phyloP scores from a whole-genome alignment of 2,797 vertebrate genomes.

The Malurus leucopterus region DNA sequence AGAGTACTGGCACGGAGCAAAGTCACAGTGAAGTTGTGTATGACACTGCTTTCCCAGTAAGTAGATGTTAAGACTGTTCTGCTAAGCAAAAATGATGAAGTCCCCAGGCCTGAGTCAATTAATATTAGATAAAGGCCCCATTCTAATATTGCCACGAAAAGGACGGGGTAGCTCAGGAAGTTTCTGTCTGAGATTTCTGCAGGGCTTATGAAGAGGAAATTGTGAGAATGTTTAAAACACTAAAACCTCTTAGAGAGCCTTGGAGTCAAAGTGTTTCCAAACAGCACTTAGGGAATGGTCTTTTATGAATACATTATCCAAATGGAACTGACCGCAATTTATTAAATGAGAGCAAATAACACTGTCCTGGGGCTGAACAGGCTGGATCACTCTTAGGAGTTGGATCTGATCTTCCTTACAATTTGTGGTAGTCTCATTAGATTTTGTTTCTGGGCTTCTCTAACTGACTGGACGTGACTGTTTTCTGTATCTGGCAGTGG shows the following conservation, averaged over 20 bases:
- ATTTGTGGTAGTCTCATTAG: not conserved
- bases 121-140: not conserved
- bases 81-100: not conserved
- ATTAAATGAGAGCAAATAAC: not conserved
- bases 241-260: not conserved
- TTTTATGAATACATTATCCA: not conserved
- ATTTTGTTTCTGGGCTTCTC: conserved; percentile 2
- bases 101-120: not conserved
- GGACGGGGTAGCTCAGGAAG: not conserved
- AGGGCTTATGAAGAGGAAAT: not conserved
- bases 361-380: not conserved
- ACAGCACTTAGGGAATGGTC: not conserved
- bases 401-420: not conserved
- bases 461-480: not conserved
- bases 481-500: not conserved
- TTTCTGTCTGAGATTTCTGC: not conserved
- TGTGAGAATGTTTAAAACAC: not conserved
- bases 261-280: conserved; percentile 1
- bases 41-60: not conserved
- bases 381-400: not conserved
- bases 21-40: not conserved
- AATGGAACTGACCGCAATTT: not conserved
- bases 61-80: not conserved
- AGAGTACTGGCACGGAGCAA: not conserved
- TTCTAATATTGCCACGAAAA: not conserved